Evolutionary conservation across 2,888 invertebrate species (phyloP), one percentile per base, ranked within the genome.

Genomic region (Glyphotaelius pellucidus): DNA sequence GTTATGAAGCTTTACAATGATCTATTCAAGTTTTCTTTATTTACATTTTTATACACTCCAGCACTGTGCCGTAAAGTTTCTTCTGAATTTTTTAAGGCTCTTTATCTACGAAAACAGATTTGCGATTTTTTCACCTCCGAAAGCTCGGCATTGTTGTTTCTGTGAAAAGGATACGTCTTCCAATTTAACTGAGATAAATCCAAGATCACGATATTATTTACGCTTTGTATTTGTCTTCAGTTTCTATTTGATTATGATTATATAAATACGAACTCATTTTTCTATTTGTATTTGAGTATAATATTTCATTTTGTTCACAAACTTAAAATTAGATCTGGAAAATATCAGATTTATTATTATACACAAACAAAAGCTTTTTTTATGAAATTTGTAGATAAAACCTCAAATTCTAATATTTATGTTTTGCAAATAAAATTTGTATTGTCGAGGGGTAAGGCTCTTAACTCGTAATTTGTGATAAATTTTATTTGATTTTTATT

Each of bases 31-130:
- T 67, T 67, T 67, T 67, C 67, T 25, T 67, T 67, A 67, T 67
- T 67, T 67, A 67, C 67, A n/a, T 67, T 67, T 67, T n/a, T 67
- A 67, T n/a, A 67, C 67, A 67, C 67, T 67, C n/a, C n/a, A n/a
- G 67, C 67, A 67, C 67, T 67, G 67, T n/a, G 67, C 67, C 67
- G 67, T 67, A 67, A 67, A 67, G 67, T 67, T 67, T n/a, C 67
- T 67, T n/a, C 67, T 67, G 67, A 67, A 67, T 67, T 67, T n/a
- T 67, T 67, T 67, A 67, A n/a, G 5, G 9, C 67, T n/a, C 25
- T 67, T 67, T 67, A 67, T 67, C 67, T 67, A 9, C 9, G 67
- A 25, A 67, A 67, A 67, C 67, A 67, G 25, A 67, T 67, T 67
- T 67, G 67, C 67, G 67, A 25, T 67, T 67, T 67, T 67, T 67